Base-by-base conservation (phyloP, 2,797 vertebrate genomes). In the Poecilia picta region DNA sequence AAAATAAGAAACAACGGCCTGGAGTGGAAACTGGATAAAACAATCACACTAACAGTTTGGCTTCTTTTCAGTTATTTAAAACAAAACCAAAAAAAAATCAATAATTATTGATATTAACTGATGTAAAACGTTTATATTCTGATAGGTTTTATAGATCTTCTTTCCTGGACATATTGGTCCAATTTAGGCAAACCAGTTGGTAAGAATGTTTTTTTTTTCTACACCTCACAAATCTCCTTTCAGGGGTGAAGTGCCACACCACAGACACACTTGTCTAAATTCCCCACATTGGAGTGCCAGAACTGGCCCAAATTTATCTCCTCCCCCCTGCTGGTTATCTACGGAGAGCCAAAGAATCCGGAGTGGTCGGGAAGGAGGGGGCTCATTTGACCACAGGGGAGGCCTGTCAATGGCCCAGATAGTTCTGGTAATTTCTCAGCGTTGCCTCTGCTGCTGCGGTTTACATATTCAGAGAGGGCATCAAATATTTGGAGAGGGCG, bases 331-430 rank as follows among this genome's bases (percentile, higher is more conserved):
- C 87, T 86, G 89, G 91, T 91, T 93, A 92, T 93, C 88, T 88
- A 64, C 73, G 81, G 49, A 77, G 84, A 82, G 88, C 89, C 86
- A 80, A 78, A 75, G 87, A 81, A 88, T 87, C 75, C 81, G 39
- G 68, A 72, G 53, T 15, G 43, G 41, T 43, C 18, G n/a, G 47
- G 49, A 43, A n/a, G 39, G 73, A 43, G 25, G 33, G 76, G 68
- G 88, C 85, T 88, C 91, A 91, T 95, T 93, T 95, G 94, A 95
- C 95, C 94, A 94, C 91, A 89, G 94, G 95, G 93, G 93, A 93
- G 93, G 93, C 89, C 95, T 94, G 94, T 94, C 95, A 95, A 92
- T 91, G 92, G 92, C 94, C 93, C 95, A 93, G 95, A 96, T 96
- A 95, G 95, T 96, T 96, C 95, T 95, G 95, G 87, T 92, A 91